These are phyloP conservation scores for Anarhynchus alexandrinus DNA, from an alignment of 2,113 vertebrate genomes.

Conservation along the genomic window DNA sequence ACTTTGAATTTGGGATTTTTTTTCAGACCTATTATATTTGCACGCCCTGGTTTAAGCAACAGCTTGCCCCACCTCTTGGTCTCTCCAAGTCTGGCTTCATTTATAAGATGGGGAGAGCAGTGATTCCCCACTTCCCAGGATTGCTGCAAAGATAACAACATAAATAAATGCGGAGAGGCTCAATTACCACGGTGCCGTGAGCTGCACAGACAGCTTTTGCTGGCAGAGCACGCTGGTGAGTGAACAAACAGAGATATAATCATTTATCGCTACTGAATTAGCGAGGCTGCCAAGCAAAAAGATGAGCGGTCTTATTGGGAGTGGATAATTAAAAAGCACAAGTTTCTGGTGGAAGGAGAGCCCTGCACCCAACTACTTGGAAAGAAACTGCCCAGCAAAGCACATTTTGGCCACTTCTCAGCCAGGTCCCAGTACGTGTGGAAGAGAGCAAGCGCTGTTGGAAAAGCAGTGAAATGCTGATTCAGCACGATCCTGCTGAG, in stretches of 20 bases:
- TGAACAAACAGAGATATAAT: neutral
- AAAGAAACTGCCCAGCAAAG: neutral
- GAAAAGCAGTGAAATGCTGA: neutral
- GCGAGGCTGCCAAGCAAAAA: neutral
- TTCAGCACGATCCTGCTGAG: neutral
- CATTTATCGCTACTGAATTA: neutral
- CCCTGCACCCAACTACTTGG: neutral
- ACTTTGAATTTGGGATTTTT: neutral
- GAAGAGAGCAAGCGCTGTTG: fast-evolving
- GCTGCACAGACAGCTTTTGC: neutral
- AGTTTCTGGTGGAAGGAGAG: neutral
- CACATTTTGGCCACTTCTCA: neutral
- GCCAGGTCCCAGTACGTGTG: neutral
- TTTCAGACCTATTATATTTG: neutral
- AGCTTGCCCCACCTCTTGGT: neutral
- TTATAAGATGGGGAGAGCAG: neutral
- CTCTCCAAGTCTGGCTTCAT: neutral
- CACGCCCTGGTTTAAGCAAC: neutral
- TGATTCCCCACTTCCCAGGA: neutral
- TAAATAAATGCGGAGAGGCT: neutral
- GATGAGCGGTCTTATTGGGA: neutral
- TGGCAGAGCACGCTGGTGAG: neutral
- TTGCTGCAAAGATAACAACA: neutral
- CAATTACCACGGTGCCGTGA: neutral
- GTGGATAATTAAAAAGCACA: neutral